phyloP scores from a whole-genome alignment of 2,113 vertebrate genomes.

The Passer domesticus region DNA sequence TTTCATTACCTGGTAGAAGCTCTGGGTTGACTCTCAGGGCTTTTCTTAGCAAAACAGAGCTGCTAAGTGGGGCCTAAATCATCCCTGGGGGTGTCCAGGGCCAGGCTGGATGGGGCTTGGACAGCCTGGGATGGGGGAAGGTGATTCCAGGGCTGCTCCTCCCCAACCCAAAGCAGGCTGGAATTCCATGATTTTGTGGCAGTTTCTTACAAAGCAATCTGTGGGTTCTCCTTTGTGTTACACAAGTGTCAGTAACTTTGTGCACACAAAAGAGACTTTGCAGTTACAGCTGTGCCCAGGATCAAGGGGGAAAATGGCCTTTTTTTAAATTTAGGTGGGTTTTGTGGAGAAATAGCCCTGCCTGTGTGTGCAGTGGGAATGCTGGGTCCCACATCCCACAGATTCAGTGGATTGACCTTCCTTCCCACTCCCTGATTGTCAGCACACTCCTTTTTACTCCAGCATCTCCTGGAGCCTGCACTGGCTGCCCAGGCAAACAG shows the following conservation, averaged over 20 bases:
- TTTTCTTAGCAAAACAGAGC: neutral
- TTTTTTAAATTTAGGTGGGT: fast-evolving
- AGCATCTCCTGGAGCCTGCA: neutral
- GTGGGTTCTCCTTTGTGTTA: neutral
- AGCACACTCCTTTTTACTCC: neutral
- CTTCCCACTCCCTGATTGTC: neutral
- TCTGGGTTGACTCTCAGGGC: neutral
- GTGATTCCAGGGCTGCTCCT: neutral
- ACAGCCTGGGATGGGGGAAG: neutral
- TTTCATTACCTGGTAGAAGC: neutral
- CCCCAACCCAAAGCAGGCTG: neutral
- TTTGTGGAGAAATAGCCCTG: neutral
- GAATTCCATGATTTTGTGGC: neutral
- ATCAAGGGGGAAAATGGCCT: neutral
- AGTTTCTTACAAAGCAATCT: neutral
- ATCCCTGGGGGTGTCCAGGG: neutral
- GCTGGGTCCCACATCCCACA: neutral
- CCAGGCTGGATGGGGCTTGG: neutral
- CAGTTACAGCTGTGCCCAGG: neutral
- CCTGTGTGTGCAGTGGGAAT: neutral
- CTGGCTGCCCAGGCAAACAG: neutral
- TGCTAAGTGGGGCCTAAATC: neutral
- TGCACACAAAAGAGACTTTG: neutral
- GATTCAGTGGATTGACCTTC: neutral
- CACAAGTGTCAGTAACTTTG: fast-evolving